These are phyloP conservation scores for Gopherus evgoodei DNA, from an alignment of 2,113 vertebrate species.

Conservation along the genomic window DNA sequence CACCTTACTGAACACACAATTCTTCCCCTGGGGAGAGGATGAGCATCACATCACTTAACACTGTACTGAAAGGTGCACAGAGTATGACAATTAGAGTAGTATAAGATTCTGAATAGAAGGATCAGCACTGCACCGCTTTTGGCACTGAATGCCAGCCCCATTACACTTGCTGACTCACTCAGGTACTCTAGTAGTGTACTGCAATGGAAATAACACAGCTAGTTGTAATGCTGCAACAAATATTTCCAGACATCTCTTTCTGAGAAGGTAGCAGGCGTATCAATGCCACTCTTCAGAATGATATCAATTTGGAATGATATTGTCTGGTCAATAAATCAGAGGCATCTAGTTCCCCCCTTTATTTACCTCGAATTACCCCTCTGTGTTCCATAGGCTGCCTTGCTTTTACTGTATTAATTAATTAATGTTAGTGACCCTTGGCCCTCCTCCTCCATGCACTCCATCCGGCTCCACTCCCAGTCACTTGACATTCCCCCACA, in stretches of 20 bases:
- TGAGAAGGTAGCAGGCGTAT: neutral
- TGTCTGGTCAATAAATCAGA: neutral
- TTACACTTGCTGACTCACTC: neutral
- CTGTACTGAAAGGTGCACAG: neutral
- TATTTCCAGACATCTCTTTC: neutral
- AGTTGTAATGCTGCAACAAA: neutral
- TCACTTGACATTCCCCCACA: neutral
- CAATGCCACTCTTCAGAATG: neutral
- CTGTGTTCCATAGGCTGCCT: neutral
- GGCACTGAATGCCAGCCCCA: neutral
- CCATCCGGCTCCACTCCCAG: too few relatives aligned
- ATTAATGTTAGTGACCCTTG: neutral
- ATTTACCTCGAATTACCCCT: neutral
- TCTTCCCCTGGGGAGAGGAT: neutral
- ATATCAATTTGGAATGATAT: neutral
- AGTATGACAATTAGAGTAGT: neutral
- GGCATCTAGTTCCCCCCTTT: neutral
- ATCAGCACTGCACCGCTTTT: neutral
- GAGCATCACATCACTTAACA: neutral
- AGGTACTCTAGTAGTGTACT: neutral
- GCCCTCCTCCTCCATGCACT: neutral
- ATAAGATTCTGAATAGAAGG: accelerated
- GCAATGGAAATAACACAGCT: neutral
- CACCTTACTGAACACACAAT: neutral
- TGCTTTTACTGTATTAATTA: neutral